These are phyloP conservation scores for Cephus spinipes DNA, from an alignment of 2,888 invertebrate genomes.

Conservation along the genomic window DNA sequence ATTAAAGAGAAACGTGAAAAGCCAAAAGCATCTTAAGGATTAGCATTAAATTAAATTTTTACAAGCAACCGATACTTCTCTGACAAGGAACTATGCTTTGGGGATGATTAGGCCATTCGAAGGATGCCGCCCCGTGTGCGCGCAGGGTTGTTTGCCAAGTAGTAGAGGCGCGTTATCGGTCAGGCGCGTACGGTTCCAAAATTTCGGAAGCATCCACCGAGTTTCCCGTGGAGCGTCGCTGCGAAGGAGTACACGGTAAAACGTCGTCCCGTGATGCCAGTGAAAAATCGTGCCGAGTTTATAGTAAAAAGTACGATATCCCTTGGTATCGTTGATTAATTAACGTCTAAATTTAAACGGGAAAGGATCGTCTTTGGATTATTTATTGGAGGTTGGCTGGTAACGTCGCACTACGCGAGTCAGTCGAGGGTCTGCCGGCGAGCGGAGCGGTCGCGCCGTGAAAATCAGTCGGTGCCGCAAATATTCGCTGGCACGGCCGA, in stretches of 20 bases:
- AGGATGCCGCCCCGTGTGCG: no score
- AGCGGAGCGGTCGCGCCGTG: conserved; percentile 52
- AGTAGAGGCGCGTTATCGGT: conserved; percentile 29
- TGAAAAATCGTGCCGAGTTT: not conserved
- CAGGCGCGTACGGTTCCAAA: conserved; percentile 20
- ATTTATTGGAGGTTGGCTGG: conserved; percentile 14
- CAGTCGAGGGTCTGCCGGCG: conserved; percentile 65
- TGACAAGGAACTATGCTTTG: no score
- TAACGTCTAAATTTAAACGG: conserved; percentile 23
- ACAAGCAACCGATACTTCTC: no score
- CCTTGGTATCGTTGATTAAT: not conserved
- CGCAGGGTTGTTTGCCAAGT: conserved; percentile 17
- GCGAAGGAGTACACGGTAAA: not conserved
- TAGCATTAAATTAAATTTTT: no score
- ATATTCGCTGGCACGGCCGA: conserved; percentile 29
- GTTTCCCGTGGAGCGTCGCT: not conserved
- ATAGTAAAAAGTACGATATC: no score
- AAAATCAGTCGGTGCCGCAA: conserved; percentile 20
- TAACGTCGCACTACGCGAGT: conserved; percentile 57
- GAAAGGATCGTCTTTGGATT: conserved; percentile 16
- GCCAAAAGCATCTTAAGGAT: no score
- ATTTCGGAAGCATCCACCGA: not conserved
- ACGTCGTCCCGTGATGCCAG: not conserved
- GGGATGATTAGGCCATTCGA: not conserved
- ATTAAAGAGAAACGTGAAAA: no score